A percentile compares a stretch with the other conserved stretches of the same genome.
Conservation (phyloP, 2,888 invertebrate genomes). For the Drosophila borborema region DNA sequence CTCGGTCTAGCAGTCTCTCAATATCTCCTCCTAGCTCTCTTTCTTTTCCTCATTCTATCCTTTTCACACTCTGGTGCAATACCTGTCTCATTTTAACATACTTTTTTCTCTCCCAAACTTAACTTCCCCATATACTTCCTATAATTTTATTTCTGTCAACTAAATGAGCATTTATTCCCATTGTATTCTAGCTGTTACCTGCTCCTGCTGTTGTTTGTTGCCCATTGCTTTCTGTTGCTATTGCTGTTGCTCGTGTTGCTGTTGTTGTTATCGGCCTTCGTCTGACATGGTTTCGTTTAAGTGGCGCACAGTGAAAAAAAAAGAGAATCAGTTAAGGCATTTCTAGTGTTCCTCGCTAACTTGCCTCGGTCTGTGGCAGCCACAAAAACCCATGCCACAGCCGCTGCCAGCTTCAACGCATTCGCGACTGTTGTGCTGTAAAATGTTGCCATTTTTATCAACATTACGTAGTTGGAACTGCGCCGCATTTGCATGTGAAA, state of each 20-base stretch:
- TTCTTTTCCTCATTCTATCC: no score
- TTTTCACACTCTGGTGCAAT: no score
- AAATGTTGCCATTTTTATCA: constrained; percentile 75
- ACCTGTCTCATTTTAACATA: not conserved
- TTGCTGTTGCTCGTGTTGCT: constrained; percentile 4
- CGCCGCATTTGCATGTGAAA: constrained; percentile 79
- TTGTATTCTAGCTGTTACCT: constrained; percentile 21
- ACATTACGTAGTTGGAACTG: constrained; percentile 58
- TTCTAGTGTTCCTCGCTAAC: constrained; percentile 29
- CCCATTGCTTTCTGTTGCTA: constrained; percentile 26
- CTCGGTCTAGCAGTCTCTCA: no score
- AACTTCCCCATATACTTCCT: not conserved
- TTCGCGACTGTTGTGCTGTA: constrained; percentile 29
- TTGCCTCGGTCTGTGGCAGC: constrained; percentile 30
- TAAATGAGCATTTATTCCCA: constrained; percentile 1
- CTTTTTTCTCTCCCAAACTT: not conserved
- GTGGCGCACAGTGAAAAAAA: constrained; percentile 26
- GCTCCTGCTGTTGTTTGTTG: not conserved
- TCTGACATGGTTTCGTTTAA: constrained; percentile 73
- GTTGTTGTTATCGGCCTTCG: constrained; percentile 26
- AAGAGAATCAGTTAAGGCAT: constrained; percentile 71
- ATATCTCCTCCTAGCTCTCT: not conserved
- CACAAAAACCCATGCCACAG: constrained; percentile 14
- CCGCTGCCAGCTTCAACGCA: not conserved
- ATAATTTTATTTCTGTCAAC: not conserved